Percentiles rank a stretch among this genome's conserved stretches.
phyloP scores from a whole-genome alignment of 2,888 invertebrate species.

The Tiliacea aurago region DNA sequence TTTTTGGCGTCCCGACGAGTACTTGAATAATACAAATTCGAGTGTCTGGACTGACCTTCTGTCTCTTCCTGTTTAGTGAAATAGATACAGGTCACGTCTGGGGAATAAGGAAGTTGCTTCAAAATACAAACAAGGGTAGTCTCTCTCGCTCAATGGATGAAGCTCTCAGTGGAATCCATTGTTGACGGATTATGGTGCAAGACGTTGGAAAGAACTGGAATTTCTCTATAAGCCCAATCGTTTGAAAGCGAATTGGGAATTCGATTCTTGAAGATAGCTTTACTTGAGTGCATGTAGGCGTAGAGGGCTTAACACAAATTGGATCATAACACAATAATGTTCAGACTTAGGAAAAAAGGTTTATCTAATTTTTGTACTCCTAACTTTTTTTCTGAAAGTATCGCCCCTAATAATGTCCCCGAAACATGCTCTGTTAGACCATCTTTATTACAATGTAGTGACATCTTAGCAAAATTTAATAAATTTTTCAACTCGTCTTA shows the following conservation, averaged over 20 bases:
- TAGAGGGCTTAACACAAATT: not conserved
- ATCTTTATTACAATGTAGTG: slow-evolving; percentile 17
- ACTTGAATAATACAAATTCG: not conserved
- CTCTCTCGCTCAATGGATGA: slow-evolving; percentile 35
- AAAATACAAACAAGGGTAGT: slow-evolving; percentile 40
- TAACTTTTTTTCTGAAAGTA: not conserved
- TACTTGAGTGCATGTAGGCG: not conserved
- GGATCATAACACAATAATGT: not conserved
- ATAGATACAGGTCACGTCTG: slow-evolving; percentile 21
- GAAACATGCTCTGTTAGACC: slow-evolving; percentile 16
- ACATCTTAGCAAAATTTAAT: slow-evolving; percentile 22
- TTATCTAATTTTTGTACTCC: rapidly evolving
- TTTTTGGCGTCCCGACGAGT: not conserved
- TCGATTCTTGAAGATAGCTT: not conserved
- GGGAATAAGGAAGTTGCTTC: slow-evolving; percentile 42
- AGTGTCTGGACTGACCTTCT: slow-evolving; percentile 18
- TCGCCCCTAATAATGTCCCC: slow-evolving; percentile 15
- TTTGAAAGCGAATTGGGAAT: slow-evolving; percentile 11
- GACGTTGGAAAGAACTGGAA: slow-evolving; percentile 4
- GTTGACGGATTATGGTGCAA: slow-evolving; percentile 36
- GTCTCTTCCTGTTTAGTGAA: not conserved
- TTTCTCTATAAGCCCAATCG: slow-evolving; percentile 3
- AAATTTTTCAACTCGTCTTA: slow-evolving; percentile 18
- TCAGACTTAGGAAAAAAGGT: not conserved
- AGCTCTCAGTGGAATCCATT: slow-evolving; percentile 31